These are phyloP conservation scores for Falco biarmicus DNA, from an alignment of 2,797 vertebrate genomes.

Conservation along the genomic window DNA sequence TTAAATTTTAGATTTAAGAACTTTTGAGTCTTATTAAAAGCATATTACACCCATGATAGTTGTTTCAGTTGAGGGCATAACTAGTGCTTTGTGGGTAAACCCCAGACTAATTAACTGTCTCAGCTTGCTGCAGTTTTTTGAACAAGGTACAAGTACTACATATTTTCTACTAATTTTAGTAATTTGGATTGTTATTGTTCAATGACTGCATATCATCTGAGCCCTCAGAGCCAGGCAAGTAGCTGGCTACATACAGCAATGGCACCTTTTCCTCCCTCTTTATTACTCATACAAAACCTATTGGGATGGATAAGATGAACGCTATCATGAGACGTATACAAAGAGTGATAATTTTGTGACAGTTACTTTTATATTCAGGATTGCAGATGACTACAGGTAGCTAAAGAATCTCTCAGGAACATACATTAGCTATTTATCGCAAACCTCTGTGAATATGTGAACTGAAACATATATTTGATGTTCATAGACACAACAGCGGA, in stretches of 20 bases:
- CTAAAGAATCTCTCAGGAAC: not conserved
- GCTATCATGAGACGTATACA: not conserved
- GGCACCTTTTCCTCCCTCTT: not conserved
- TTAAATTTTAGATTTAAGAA: conserved; percentile 5
- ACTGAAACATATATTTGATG: conserved; percentile 10
- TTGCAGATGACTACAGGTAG: not conserved
- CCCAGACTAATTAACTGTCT: conserved; percentile 1
- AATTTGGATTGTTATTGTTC: not conserved
- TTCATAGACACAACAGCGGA: not conserved
- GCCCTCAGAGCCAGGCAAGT: not conserved
- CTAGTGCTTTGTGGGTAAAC: not conserved
- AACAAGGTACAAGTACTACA: not conserved
- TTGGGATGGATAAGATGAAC: not conserved
- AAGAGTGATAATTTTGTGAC: not conserved
- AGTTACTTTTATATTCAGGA: not conserved
- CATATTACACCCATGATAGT: not conserved
- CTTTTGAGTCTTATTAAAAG: not conserved
- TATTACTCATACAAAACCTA: not conserved
- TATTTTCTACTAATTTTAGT: conserved; percentile 33
- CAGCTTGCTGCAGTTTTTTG: conserved; percentile 14
- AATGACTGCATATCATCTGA: not conserved
- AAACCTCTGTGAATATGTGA: not conserved
- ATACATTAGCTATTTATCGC: not conserved
- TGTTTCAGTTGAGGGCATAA: not conserved
- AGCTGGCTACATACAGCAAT: not conserved